Percentiles rank a stretch among this genome's conserved stretches.
Conservation (phyloP, 2,888 invertebrate species). For the Himalopsyche japonica region DNA sequence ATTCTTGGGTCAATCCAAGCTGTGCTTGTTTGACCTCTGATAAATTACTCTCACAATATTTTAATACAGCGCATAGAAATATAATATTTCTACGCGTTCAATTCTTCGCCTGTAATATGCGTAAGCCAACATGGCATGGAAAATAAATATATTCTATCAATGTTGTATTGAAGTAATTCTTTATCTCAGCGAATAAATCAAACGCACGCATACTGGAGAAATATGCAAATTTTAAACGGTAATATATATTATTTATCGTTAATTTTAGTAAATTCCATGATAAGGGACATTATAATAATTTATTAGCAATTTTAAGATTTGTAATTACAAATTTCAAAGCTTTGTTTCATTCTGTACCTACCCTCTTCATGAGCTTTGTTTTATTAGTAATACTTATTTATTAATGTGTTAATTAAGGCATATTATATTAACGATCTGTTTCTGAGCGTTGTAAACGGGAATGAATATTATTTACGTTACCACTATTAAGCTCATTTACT, state of each 20-base stretch:
- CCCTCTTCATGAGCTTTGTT: too few species aligned
- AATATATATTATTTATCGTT: not conserved
- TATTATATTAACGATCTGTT: too few species aligned
- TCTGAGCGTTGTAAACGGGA: too few species aligned
- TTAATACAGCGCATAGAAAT: not conserved
- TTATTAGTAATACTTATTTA: too few species aligned
- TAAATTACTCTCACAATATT: not conserved
- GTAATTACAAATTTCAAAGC: not conserved
- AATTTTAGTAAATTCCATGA: not conserved
- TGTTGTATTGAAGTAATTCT: not conserved
- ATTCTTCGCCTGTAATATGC: not conserved
- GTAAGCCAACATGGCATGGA: not conserved
- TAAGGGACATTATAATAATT: not conserved
- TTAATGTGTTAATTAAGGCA: too few species aligned
- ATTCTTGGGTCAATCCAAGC: not conserved
- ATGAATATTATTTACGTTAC: too few species aligned
- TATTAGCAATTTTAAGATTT: not conserved
- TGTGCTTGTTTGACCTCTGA: not conserved
- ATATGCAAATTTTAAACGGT: not conserved
- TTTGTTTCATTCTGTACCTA: not conserved
- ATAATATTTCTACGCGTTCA: not conserved
- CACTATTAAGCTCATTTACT: too few species aligned
- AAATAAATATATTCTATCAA: not conserved
- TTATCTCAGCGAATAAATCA: not conserved
- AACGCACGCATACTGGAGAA: not conserved